Conservation (phyloP, 2,797 vertebrate species). For the Nothura maculosa region DNA sequence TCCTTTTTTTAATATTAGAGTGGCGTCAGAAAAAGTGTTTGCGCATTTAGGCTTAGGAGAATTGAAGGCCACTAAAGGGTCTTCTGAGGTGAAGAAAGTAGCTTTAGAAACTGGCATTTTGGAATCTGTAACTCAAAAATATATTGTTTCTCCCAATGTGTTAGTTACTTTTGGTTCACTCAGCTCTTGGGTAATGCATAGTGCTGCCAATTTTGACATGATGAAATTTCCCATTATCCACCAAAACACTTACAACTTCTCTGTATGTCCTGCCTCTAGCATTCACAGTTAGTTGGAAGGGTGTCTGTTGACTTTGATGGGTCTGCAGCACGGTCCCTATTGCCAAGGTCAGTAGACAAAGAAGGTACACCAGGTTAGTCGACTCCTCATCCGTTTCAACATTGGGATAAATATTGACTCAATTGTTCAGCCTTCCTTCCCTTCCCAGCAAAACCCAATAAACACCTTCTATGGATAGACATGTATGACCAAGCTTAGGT, state of each 20-base stretch:
- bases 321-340: slow-evolving; percentile 23
- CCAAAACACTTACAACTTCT: background rate
- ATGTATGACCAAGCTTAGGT: slow-evolving; percentile 39
- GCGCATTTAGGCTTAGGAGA: background rate
- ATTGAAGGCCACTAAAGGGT: background rate
- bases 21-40: background rate
- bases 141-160: background rate
- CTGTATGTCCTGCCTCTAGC: background rate
- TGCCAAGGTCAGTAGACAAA: slow-evolving; percentile 43
- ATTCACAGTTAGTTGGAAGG: background rate
- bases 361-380: slow-evolving; percentile 39
- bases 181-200: background rate
- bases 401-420: slow-evolving; percentile 63
- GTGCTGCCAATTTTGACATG: background rate
- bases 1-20: background rate
- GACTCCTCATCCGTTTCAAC: slow-evolving; percentile 50
- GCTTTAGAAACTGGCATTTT: background rate
- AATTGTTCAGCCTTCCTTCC: slow-evolving; percentile 6
- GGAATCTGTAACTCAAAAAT: background rate
- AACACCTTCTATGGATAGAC: slow-evolving; percentile 7
- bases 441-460: slow-evolving; percentile 6
- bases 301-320: slow-evolving; percentile 33
- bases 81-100: background rate
- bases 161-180: background rate
- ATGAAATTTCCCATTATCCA: background rate